Conservation (phyloP, 2,888 invertebrate species). For the Atrina japonica region DNA sequence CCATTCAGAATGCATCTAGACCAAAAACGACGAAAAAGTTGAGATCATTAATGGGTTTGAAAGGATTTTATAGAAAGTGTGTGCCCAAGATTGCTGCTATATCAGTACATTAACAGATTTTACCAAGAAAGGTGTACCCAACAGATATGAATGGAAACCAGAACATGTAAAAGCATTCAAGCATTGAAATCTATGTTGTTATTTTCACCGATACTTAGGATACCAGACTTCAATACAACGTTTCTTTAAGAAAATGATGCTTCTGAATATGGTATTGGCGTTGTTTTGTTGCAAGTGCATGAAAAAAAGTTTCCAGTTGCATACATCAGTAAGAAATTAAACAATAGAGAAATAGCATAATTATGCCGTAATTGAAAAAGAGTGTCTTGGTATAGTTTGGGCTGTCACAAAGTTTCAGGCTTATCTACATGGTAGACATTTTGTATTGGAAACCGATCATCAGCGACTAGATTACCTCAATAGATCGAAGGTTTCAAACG, state of each 20-base stretch:
- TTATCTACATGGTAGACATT: constrained; percentile 49
- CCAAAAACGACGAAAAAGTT: constrained; percentile 25
- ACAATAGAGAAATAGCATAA: constrained; percentile 37
- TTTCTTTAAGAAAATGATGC: constrained; percentile 52
- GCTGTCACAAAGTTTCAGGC: constrained; percentile 44
- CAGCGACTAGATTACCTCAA: constrained; percentile 45
- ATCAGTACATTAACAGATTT: constrained; percentile 43
- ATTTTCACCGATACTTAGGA: constrained; percentile 32
- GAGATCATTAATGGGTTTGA: constrained; percentile 32
- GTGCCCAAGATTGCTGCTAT: constrained; percentile 47
- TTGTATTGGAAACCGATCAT: constrained; percentile 54
- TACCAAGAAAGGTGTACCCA: constrained; percentile 47
- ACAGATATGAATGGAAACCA: constrained; percentile 47
- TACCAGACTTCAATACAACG: constrained; percentile 37
- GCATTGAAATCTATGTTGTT: constrained; percentile 23
- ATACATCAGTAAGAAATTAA: constrained; percentile 51
- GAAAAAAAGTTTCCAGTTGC: constrained; percentile 43
- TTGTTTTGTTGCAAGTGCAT: constrained; percentile 48
- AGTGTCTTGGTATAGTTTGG: constrained; percentile 54
- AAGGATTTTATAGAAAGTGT: constrained; percentile 41
- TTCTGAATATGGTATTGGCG: constrained; percentile 44
- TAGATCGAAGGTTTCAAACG: constrained; percentile 39
- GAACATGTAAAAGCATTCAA: constrained; percentile 34
- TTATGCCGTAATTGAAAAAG: constrained; percentile 54
- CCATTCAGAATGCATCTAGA: constrained; percentile 10